Evolutionary conservation across 2,113 vertebrate species (phyloP), one percentile per base, ranked within the genome.

Genomic region (Pao palembangensis): DNA sequence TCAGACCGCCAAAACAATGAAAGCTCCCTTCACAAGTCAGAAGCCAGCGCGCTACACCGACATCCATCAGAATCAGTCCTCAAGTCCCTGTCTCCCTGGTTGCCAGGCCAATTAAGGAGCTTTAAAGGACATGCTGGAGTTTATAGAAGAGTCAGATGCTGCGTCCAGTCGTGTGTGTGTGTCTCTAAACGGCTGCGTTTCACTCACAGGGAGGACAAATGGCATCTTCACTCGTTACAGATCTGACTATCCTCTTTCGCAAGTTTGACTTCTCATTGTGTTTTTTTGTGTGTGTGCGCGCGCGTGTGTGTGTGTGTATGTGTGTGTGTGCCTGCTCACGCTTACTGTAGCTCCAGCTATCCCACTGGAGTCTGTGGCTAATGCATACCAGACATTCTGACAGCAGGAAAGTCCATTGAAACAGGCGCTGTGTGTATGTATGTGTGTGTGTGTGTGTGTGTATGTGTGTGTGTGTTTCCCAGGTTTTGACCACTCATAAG

Each of bases 291-390:
- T 61, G 56, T 57, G 58, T 21, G 38, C 51, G 51, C 38, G 52
- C 17, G 17, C 25, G 42, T 55, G 25, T 41, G 21, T 51, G 19
- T 61, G 53, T 64, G 55, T 55, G 43, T 42, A 23, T 46, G 63
- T 51, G 49, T 67, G 49, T 61, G 76, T 64, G 61, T 72, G 58
- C 73, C 61, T 77, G 67, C 67, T 72, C 69, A 79, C 76, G 53
- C 81, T 77, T 77, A 79, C 85, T 82, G 88, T 87, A 87, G 88
- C 87, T 89, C 83, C 76, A 87, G 81, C 82, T 87, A 89, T 89
- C 84, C 86, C 80, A 81, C 89, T 91, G 91, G 90, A 91, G 90
- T 88, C 90, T 92, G 91, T 91, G 90, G 91, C 86, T 90, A 86
- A 83, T 83, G 84, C 88, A 90, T 89, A 90, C 88, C 89, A 91